Percentiles rank a stretch among this genome's conserved stretches.
Conservation (phyloP, 2,888 invertebrate genomes). For the Tenthredo mesomela region DNA sequence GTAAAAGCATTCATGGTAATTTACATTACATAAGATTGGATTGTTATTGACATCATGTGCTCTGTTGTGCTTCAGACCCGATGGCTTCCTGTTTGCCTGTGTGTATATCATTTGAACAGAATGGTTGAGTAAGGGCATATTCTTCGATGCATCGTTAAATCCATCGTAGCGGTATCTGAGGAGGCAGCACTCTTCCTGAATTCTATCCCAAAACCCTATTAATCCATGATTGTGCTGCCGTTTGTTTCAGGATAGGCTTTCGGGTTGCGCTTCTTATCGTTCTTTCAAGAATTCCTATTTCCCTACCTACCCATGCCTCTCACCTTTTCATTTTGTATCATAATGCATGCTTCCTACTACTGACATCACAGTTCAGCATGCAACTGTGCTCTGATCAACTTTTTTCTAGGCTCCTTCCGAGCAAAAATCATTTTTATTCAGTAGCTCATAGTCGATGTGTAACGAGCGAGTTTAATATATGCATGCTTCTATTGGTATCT, state of each 20-base stretch:
- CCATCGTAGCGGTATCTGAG: constrained; percentile 52
- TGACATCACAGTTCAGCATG: constrained; percentile 49
- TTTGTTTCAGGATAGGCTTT: constrained; percentile 53
- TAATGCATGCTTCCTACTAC: constrained; percentile 61
- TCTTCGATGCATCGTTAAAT: constrained; percentile 54
- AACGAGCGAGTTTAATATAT: constrained; percentile 53
- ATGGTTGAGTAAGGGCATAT: constrained; percentile 47
- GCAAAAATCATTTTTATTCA: constrained; percentile 56
- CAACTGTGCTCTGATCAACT: constrained; percentile 55
- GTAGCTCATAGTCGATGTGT: constrained; percentile 55
- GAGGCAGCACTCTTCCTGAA: constrained; percentile 54
- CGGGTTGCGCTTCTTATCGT: constrained; percentile 55
- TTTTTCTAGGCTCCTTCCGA: constrained; percentile 58
- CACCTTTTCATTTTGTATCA: constrained; percentile 67
- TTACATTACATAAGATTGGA: not conserved
- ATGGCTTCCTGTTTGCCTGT: constrained; percentile 51
- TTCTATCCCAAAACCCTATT: constrained; percentile 38
- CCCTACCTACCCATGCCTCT: constrained; percentile 66
- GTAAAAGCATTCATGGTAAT: constrained; percentile 26
- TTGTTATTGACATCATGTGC: constrained; percentile 46
- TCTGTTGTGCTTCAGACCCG: constrained; percentile 50
- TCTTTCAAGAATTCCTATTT: constrained; percentile 46
- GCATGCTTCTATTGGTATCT: constrained; percentile 41
- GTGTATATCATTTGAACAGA: constrained; percentile 50
- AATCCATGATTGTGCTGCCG: constrained; percentile 52